These are phyloP conservation scores for Cenopis cana DNA, from an alignment of 2,888 invertebrate genomes.

Conservation along the genomic window DNA sequence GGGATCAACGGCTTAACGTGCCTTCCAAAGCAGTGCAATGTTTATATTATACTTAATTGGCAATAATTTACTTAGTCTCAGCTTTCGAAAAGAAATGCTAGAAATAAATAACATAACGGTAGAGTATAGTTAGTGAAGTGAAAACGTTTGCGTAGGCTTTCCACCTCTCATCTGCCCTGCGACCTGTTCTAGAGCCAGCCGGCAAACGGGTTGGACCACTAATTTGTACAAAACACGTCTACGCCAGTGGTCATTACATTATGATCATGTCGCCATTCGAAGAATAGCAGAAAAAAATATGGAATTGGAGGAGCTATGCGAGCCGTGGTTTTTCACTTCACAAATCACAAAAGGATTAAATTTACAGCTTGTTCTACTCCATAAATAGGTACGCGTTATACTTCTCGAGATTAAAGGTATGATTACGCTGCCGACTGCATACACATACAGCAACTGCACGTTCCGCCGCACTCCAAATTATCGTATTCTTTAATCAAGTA, in stretches of 20 bases:
- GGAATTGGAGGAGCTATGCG: neutral
- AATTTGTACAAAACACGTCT: constrained; percentile 46
- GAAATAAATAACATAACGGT: constrained; percentile 36
- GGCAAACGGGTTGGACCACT: constrained; percentile 52
- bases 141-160: constrained; percentile 57
- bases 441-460: too few relatives aligned
- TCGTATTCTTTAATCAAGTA: neutral
- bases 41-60: neutral
- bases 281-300: constrained; percentile 24
- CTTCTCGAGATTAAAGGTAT: too few relatives aligned
- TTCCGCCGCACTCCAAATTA: too few relatives aligned
- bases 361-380: too few relatives aligned
- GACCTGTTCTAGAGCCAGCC: constrained; percentile 51
- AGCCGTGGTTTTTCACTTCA: neutral
- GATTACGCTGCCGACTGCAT: too few relatives aligned
- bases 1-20: too few relatives aligned
- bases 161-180: constrained; percentile 59
- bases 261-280: constrained; percentile 5
- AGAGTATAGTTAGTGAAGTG: constrained; percentile 51
- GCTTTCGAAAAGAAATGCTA: constrained; percentile 31
- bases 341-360: neutral
- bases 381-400: too few relatives aligned
- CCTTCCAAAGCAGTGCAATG: too few relatives aligned
- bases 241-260: constrained; percentile 12
- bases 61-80: constrained; percentile 1